phyloP scores from a whole-genome alignment of 2,888 invertebrate species.

The Eupithecia tripunctaria region DNA sequence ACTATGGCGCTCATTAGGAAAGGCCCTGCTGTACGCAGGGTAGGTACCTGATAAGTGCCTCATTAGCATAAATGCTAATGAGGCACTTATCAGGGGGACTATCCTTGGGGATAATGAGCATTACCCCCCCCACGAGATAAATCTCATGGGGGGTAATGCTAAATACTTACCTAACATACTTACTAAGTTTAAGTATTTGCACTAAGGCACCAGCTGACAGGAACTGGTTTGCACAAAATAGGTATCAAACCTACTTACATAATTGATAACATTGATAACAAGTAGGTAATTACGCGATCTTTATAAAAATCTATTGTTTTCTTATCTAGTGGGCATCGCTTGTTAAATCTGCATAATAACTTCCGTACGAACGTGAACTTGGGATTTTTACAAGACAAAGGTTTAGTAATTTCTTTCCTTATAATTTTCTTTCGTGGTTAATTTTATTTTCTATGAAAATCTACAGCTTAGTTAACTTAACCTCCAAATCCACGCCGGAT shows the following conservation, averaged over 20 bases:
- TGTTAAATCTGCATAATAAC: neutral
- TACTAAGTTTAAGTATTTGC: neutral
- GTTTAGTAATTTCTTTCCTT: neutral
- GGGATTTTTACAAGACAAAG: neutral
- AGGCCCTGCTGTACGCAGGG: too few species aligned
- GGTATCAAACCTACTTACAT: neutral
- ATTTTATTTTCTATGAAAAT: neutral
- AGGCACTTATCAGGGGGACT: too few species aligned
- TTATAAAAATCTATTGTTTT: conserved; percentile 13
- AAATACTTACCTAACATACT: too few species aligned
- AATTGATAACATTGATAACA: neutral
- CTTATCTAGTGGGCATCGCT: conserved; percentile 1
- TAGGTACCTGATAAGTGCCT: too few species aligned
- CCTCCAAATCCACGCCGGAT: too few species aligned
- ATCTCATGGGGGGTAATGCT: too few species aligned
- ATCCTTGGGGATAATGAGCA: too few species aligned
- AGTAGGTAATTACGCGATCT: conserved; percentile 3
- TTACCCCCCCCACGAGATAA: too few species aligned
- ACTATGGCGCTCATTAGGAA: too few species aligned
- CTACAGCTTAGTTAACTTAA: too few species aligned
- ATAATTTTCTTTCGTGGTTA: neutral
- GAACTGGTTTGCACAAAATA: neutral
- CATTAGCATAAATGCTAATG: too few species aligned
- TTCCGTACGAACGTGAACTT: neutral
- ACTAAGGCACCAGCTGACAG: neutral